Evolutionary conservation across 92 coral and sea anemone species (phyloP), one percentile per base, ranked within the genome.

Genomic region (Epizoanthus fatuus): DNA sequence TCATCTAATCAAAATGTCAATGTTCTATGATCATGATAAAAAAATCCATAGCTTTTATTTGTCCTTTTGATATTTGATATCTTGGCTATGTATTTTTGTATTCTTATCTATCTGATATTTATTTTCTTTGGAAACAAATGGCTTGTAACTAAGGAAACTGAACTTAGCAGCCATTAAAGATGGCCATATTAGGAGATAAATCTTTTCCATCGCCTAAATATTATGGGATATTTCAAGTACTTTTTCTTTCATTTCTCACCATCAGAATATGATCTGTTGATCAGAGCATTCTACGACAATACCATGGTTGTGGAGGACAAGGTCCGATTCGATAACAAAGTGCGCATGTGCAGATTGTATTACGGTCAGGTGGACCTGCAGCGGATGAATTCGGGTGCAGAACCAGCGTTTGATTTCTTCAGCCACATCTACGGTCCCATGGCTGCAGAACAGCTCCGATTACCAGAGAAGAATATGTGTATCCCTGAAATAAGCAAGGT

Each of bases 361-460:
- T 87, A 87, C 22, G 94, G 91, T 37, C 74, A 84, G n/a, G 84
- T 73, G 32, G 79, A 77, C 19, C 69, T 20, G 16, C n/a, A n/a
- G 66, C 63, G 44, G 3, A 22, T 32, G 16, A 5, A 13, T 20
- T 68, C 32, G 4, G 40, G 13, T 3, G 29, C 49, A 54, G 82
- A 60, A 55, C 38, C 16, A 16, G 56, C 56, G 14, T 25, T 83
- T 76, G 75, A 81, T 22, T 32, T 90, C 35, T 81, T 84, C 75
- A 69, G 84, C 32, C 55, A 74, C 25, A 59, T 92, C 16, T 93
- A 71, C 79, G 92, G 93, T n/a, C 94, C 91, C 2, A 81, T 54
- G 66, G 83, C 80, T 16, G 96, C 94, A 39, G 88, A 87, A 37
- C 90, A 80, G 39, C 60, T 94, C 17, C 87, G 81, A 63, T 81